phyloP scores from a whole-genome alignment of 2,797 vertebrate species.

The Argya squamiceps region DNA sequence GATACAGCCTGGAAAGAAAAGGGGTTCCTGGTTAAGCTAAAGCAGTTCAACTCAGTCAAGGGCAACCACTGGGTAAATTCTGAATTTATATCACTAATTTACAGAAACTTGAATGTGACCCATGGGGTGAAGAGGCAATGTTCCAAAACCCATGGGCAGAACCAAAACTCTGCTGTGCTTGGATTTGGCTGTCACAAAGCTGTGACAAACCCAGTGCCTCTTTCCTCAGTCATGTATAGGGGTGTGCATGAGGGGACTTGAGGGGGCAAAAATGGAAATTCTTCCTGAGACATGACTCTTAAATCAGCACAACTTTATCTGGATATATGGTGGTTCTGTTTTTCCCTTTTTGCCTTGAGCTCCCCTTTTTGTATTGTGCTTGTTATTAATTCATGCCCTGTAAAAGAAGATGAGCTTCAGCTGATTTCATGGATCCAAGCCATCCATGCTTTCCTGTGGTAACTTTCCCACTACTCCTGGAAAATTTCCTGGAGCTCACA shows the following conservation, averaged over 20 bases:
- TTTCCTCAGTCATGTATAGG: accelerated
- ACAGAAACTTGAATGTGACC: neutral
- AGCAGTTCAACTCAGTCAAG: neutral
- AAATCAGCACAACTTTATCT: neutral
- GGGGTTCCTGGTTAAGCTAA: neutral
- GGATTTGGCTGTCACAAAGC: neutral
- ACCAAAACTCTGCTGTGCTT: neutral
- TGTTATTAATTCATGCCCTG: neutral
- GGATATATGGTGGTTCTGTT: neutral
- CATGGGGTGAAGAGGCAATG: accelerated
- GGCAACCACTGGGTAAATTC: neutral
- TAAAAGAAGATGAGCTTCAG: neutral
- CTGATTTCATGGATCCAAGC: neutral
- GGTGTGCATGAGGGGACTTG: accelerated
- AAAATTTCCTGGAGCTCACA: neutral
- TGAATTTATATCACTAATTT: neutral
- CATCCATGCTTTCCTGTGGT: neutral
- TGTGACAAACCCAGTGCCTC: neutral
- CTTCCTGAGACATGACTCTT: accelerated
- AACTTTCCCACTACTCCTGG: neutral
- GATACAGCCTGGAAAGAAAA: neutral
- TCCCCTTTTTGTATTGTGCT: neutral
- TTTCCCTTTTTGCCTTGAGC: neutral
- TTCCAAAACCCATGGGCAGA: accelerated
- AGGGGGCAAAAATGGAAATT: neutral